phyloP scores from a whole-genome alignment of 2,797 vertebrate genomes.

The Cossypha dichroa region DNA sequence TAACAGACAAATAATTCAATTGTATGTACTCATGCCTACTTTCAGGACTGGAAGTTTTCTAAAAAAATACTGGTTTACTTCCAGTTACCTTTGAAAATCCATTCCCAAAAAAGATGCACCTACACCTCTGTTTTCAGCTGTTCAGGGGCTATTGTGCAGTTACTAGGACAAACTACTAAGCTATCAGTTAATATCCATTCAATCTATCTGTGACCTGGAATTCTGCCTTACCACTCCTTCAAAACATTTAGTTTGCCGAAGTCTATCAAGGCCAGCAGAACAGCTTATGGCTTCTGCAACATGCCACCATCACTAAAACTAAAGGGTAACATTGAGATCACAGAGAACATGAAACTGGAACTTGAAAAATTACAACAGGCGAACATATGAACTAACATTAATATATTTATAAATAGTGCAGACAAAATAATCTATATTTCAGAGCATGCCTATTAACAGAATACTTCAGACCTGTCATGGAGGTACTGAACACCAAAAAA shows the following conservation, averaged over 20 bases:
- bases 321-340: not conserved
- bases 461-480: not conserved
- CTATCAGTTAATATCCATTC: not conserved
- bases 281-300: not conserved
- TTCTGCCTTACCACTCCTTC: not conserved
- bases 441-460: not conserved
- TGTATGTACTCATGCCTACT: not conserved
- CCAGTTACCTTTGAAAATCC: not conserved
- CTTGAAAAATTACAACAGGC: not conserved
- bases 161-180: not conserved
- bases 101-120: not conserved
- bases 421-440: not conserved
- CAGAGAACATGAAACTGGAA: not conserved
- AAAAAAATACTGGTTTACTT: not conserved
- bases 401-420: not conserved
- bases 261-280: not conserved
- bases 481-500: not conserved
- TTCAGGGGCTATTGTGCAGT: rapidly evolving
- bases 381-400: not conserved
- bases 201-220: not conserved
- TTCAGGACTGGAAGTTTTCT: not conserved
- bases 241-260: not conserved
- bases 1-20: not conserved
- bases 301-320: not conserved
- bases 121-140: not conserved